phyloP scores from a whole-genome alignment of 35 echinoderm and acorn worm species.

The Anneissia japonica region DNA sequence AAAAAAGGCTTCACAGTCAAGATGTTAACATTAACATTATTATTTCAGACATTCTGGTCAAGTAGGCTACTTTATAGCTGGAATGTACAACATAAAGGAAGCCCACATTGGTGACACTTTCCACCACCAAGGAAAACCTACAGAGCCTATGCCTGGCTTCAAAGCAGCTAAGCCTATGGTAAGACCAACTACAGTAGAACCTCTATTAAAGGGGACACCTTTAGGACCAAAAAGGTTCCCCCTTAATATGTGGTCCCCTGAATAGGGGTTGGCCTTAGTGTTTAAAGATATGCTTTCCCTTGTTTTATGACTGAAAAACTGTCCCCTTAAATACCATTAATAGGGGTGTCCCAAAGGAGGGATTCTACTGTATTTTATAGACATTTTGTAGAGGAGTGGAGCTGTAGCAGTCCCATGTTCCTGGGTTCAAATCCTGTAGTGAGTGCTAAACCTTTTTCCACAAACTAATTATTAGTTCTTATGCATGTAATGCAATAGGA shows the following conservation, averaged over 20 bases:
- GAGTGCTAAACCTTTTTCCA: too few species aligned
- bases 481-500: too few species aligned
- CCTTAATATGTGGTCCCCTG: not conserved
- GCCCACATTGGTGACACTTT: slow-evolving; percentile 82
- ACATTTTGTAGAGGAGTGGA: too few species aligned
- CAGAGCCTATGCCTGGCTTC: slow-evolving; percentile 69
- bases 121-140: slow-evolving; percentile 37
- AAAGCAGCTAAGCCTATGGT: slow-evolving; percentile 95
- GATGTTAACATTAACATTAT: too few species aligned
- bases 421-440: too few species aligned
- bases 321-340: too few species aligned
- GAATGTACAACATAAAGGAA: slow-evolving; percentile 87
- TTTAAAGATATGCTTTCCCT: not conserved
- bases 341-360: too few species aligned
- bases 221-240: not conserved
- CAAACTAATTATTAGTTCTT: too few species aligned
- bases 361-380: too few species aligned
- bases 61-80: slow-evolving; percentile 78
- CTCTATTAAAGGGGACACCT: not conserved
- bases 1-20: too few species aligned
- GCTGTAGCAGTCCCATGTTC: too few species aligned
- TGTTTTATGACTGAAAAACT: too few species aligned
- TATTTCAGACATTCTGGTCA: slow-evolving; percentile 59
- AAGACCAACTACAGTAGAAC: not conserved
- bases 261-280: not conserved